Percentiles rank a stretch among this genome's conserved stretches.
Conservation (phyloP, 64 coral and sea anemone species). For the Dendrophyllia cribrosa region DNA sequence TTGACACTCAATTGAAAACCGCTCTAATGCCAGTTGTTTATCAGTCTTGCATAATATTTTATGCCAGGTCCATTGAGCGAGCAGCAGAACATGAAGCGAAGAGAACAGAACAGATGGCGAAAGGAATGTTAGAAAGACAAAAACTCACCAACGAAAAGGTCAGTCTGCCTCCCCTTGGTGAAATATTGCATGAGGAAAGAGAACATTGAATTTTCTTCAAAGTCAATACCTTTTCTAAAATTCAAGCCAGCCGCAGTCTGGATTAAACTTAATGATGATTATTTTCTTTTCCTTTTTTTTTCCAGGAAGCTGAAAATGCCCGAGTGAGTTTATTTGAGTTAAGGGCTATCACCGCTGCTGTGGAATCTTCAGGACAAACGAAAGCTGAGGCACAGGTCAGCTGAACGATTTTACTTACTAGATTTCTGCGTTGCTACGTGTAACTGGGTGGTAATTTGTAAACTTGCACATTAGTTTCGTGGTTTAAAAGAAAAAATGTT, state of each 20-base stretch:
- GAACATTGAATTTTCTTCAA: background rate
- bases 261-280: background rate
- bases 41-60: background rate
- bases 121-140: slow-evolving; percentile 95
- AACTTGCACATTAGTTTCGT: too few species aligned
- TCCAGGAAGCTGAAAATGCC: slow-evolving; percentile 90
- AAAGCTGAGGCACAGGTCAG: slow-evolving; percentile 92
- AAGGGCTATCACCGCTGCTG: slow-evolving; percentile 86
- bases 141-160: slow-evolving; percentile 97
- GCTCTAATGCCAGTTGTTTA: too few species aligned
- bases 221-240: background rate
- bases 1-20: too few species aligned
- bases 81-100: slow-evolving; percentile 92
- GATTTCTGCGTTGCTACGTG: background rate
- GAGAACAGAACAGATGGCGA: slow-evolving; percentile 89
- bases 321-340: slow-evolving; percentile 88
- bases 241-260: background rate
- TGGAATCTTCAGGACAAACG: slow-evolving; percentile 91
- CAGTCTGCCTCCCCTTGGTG: background rate
- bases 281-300: background rate
- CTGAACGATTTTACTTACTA: background rate
- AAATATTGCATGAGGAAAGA: background rate
- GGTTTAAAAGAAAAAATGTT: background rate
- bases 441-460: background rate
- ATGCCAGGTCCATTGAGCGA: slow-evolving; percentile 84